Percentiles rank a stretch among this genome's conserved stretches.
phyloP scores from a whole-genome alignment of 1,140 invertebrate genomes.

The Eufriesea mexicana region DNA sequence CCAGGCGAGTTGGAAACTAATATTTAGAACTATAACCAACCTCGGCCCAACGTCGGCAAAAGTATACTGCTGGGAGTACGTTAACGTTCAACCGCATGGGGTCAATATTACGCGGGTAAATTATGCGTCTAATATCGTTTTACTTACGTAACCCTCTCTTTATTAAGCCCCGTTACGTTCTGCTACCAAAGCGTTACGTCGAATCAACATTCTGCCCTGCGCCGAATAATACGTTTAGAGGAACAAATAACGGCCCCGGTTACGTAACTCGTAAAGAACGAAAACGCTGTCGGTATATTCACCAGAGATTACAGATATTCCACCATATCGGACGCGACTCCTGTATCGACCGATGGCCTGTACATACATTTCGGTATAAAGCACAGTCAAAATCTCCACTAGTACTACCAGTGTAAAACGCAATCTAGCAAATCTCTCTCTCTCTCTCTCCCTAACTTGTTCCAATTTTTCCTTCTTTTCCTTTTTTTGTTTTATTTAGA shows the following conservation, averaged over 20 bases:
- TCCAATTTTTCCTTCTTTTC: neutral
- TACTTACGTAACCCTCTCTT: conserved; percentile 19
- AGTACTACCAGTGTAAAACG: neutral
- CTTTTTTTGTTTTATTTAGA: neutral
- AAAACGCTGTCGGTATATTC: conserved; percentile 2
- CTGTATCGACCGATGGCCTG: neutral
- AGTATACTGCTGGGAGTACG: neutral
- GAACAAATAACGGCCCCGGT: neutral
- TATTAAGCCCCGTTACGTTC: neutral
- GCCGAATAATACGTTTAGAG: neutral
- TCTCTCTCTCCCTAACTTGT: neutral
- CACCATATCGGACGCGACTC: neutral
- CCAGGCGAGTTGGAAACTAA: neutral
- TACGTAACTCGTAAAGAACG: conserved; percentile 5
- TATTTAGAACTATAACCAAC: neutral
- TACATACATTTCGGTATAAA: neutral
- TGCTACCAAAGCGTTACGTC: neutral
- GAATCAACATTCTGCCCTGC: neutral
- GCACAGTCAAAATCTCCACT: neutral
- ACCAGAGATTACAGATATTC: conserved; percentile 20
- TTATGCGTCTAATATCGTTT: conserved; percentile 38
- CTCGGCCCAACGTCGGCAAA: neutral
- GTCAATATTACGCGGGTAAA: conserved; percentile 31
- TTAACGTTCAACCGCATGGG: conserved; percentile 13
- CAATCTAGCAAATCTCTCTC: neutral